These are phyloP conservation scores for Paraescarpia echinospica DNA, from an alignment of 1,140 invertebrate genomes.

Conservation along the genomic window DNA sequence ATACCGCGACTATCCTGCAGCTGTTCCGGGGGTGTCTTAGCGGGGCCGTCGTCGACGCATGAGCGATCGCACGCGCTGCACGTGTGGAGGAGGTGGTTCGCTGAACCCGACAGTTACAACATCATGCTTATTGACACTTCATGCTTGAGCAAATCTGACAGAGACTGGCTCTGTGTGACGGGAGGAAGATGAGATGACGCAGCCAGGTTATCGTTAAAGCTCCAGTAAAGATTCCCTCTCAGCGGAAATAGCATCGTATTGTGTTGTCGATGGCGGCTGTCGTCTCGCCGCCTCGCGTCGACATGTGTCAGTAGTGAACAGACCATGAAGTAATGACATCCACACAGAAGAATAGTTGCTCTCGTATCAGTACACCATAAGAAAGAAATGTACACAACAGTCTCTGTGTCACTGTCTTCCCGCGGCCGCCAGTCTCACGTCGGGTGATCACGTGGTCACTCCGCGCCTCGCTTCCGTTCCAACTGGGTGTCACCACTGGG, in stretches of 20 bases:
- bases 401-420: not conserved
- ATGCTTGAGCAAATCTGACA: slow-evolving; percentile 5
- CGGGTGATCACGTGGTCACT: not conserved
- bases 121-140: slow-evolving; percentile 5
- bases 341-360: not conserved
- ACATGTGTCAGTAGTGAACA: not conserved
- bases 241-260: not conserved
- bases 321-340: not conserved
- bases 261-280: not conserved
- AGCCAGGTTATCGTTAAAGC: not conserved
- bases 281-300: not conserved
- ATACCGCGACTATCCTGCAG: not conserved
- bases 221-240: not conserved
- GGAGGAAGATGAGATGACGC: not conserved
- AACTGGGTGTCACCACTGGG: not conserved
- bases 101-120: not conserved
- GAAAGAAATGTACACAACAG: slow-evolving; percentile 5
- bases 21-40: not conserved
- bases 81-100: not conserved
- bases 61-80: no score
- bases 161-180: not conserved
- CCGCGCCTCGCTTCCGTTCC: not conserved
- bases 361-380: not conserved
- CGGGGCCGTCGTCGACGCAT: not conserved
- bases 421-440: no score